Percentiles rank a stretch among this genome's conserved stretches.
Conservation (phyloP, 2,113 vertebrate genomes). For the Caracal caracal region DNA sequence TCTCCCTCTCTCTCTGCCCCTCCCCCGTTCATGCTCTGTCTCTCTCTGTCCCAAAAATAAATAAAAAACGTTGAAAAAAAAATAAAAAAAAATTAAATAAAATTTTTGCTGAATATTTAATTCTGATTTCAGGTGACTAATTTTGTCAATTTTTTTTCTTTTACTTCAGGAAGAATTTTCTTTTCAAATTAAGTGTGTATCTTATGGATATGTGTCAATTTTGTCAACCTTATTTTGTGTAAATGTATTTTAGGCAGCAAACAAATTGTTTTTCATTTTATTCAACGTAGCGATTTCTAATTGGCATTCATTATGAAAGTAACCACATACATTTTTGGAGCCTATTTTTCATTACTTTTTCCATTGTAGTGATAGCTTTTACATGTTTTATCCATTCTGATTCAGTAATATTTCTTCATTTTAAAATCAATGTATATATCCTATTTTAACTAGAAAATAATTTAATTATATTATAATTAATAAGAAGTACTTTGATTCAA, state of each 20-base stretch:
- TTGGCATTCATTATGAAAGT: background rate
- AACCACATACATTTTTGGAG: background rate
- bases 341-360: background rate
- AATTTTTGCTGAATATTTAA: background rate
- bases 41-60: no score
- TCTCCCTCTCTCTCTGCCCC: no score
- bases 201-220: background rate
- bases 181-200: background rate
- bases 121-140: background rate
- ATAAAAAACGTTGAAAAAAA: no score
- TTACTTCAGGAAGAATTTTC: background rate
- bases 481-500: background rate
- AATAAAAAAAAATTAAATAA: no score
- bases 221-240: background rate
- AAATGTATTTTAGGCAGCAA: background rate
- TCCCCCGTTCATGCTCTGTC: no score
- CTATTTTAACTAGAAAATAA: background rate
- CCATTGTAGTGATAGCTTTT: background rate
- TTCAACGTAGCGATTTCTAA: background rate
- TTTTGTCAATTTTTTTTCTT: background rate
- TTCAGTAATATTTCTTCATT: background rate
- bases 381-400: background rate
- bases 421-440: background rate
- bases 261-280: background rate
- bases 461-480: background rate